These are phyloP conservation scores for Rhinogobio ventralis DNA, from an alignment of 2,797 vertebrate genomes.

Conservation along the genomic window DNA sequence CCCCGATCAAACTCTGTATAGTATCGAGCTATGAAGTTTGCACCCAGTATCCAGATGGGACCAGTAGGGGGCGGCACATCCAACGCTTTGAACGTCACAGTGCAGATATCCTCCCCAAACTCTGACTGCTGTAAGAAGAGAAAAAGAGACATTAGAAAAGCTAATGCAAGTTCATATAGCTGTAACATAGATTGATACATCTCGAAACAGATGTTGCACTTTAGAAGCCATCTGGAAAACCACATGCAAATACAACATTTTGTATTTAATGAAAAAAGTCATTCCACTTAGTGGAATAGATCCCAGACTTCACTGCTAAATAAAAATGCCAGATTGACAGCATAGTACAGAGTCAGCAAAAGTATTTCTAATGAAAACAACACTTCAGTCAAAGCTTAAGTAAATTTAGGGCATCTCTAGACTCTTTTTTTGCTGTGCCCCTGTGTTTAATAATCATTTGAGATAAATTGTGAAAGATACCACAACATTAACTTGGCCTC, in stretches of 20 bases:
- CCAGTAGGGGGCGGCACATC: conserved; percentile 91
- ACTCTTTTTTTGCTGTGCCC: background rate
- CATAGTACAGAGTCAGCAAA: background rate
- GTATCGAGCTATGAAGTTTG: conserved; percentile 94
- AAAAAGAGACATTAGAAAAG: background rate
- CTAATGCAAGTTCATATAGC: background rate
- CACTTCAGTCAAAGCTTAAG: background rate
- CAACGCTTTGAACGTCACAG: conserved; percentile 86
- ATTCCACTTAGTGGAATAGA: background rate
- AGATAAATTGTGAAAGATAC: background rate
- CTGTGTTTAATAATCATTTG: background rate
- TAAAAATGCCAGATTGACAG: background rate
- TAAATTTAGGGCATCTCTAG: background rate
- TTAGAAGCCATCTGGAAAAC: background rate
- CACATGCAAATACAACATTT: conserved; percentile 10
- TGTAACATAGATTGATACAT: background rate
- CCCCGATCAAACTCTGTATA: conserved; percentile 94
- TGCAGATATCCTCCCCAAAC: conserved; percentile 84
- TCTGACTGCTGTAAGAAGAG: conserved; percentile 81
- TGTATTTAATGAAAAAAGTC: background rate
- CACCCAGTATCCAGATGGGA: conserved; percentile 93
- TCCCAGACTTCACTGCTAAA: conserved; percentile 15
- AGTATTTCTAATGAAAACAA: conserved; percentile 6
- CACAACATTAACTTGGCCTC: no score
- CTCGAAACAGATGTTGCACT: conserved; percentile 15